A percentile compares a stretch with the other conserved stretches of the same genome.
These are phyloP conservation scores for Dryobates pubescens DNA, from an alignment of 2,797 vertebrate genomes.

Conservation along the genomic window DNA sequence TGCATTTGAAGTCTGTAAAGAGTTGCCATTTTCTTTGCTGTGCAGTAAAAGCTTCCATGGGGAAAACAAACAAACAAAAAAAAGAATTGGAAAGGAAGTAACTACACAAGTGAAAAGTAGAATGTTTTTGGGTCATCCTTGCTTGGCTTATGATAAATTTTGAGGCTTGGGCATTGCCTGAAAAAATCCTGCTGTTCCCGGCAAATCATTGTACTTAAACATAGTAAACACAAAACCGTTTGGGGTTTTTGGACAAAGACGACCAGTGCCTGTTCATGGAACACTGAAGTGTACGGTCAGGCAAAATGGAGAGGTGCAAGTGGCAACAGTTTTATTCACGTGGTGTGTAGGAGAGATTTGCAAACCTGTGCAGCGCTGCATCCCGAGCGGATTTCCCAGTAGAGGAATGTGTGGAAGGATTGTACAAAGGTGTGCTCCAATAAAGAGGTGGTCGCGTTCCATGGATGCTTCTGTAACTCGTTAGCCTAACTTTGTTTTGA, in stretches of 20 bases:
- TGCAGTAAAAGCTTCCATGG: constrained; percentile 45
- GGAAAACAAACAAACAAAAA: too few species aligned
- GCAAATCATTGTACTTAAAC: constrained; percentile 77
- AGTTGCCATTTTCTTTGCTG: constrained; percentile 69
- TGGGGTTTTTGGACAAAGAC: constrained; percentile 35
- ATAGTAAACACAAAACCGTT: constrained; percentile 51
- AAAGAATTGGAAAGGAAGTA: constrained; percentile 53
- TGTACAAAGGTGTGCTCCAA: constrained; percentile 74
- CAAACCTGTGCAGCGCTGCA: constrained; percentile 69
- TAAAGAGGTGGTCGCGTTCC: constrained; percentile 75
- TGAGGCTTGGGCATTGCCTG: constrained; percentile 56
- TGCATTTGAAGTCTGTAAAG: constrained; percentile 62
- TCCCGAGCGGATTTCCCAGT: constrained; percentile 69
- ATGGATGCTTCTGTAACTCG: constrained; percentile 77
- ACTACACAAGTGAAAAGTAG: constrained; percentile 13
- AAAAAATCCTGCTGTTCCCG: constrained; percentile 68
- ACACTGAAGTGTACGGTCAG: constrained; percentile 73
- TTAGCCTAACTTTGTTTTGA: constrained; percentile 74
- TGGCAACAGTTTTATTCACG: constrained; percentile 78
- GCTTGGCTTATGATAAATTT: constrained; percentile 48
- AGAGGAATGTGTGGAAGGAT: constrained; percentile 71
- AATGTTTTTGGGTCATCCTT: constrained; percentile 10
- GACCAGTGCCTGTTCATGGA: constrained; percentile 75
- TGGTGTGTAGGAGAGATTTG: constrained; percentile 72
- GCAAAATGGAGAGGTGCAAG: constrained; percentile 76